Base-by-base conservation (phyloP, 2,888 invertebrate species). In the Folsomia candida region DNA sequence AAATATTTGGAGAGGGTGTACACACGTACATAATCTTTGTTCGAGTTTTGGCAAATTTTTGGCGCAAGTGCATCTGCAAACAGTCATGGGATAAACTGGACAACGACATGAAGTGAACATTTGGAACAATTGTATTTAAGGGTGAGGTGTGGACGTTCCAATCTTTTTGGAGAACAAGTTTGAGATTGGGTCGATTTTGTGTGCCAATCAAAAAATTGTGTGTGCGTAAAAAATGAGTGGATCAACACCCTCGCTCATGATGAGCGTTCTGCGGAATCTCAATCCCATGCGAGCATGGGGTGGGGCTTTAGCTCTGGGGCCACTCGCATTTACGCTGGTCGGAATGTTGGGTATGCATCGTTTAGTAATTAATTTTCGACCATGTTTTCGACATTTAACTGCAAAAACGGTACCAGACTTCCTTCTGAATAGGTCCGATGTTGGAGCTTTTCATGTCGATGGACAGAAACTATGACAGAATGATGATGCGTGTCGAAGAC, bases 391-490 rank as follows among this genome's bases (percentile, higher is more conserved):
- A n/a, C n/a, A n/a, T n/a, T n/a, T n/a, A n/a, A n/a, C n/a, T n/a
- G n/a, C n/a, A n/a, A n/a, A n/a, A n/a, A n/a, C n/a, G n/a, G n/a
- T n/a, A n/a, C n/a, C n/a, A n/a, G n/a, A n/a, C n/a, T n/a, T n/a
- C n/a, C n/a, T n/a, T n/a, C n/a, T n/a, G n/a, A n/a, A n/a, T n/a
- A n/a, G n/a, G 71, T 27, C 73, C 73, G 1, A 67, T 69, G 11
- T 70, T 74, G 20, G 58, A 67, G 4, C 63, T 74, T n/a, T 71
- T 74, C 25, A 67, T 63, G 2, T 60, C 60, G 26, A 71, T 71
- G 69, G 74, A 74, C 47, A 62, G 71, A n/a, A 67, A 74, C 51
- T 69, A 71, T 71, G 74, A 74, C 61, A 67, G 67, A 59, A 64
- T 71, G 27, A 69, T 62, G 54, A 69, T 71, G 69, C 59, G 69